These are phyloP conservation scores for Linyphia triangularis DNA, from an alignment of 2,888 invertebrate species.

Conservation along the genomic window DNA sequence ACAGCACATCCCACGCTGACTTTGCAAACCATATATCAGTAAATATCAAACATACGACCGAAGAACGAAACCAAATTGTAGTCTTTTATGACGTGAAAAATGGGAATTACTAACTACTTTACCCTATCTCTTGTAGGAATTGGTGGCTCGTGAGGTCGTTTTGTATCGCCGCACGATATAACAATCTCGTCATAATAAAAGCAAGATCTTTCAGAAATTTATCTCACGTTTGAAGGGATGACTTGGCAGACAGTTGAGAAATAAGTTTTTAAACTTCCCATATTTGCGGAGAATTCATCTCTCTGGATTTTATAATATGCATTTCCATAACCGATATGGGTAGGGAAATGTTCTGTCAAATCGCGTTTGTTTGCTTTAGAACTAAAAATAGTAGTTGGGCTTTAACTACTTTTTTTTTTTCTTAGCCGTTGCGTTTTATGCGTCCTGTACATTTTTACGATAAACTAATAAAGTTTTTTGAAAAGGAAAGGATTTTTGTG, in stretches of 20 bases:
- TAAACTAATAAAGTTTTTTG: constrained; percentile 13
- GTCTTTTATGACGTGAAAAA: too few species aligned
- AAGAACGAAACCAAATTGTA: too few species aligned
- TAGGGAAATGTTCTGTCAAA: constrained; percentile 22
- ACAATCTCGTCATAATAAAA: constrained; percentile 6
- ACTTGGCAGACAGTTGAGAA: constrained; percentile 22
- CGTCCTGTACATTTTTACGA: too few species aligned
- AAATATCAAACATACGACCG: too few species aligned
- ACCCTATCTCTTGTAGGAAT: too few species aligned
- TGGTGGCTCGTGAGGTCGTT: not conserved
- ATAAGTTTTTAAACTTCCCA: constrained; percentile 44
- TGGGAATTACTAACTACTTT: too few species aligned
- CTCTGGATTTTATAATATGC: not conserved
- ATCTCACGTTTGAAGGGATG: constrained; percentile 21
- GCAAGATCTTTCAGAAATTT: constrained; percentile 5
- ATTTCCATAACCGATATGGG: not conserved
- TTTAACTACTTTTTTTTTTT: too few species aligned
- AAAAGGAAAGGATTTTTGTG: not conserved
- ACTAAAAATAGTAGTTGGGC: too few species aligned
- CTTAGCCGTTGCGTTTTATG: constrained; percentile 18
- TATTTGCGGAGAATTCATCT: constrained; percentile 22
- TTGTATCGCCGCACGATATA: constrained; percentile 10
- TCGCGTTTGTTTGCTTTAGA: too few species aligned
- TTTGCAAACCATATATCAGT: too few species aligned
- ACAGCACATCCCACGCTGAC: too few species aligned